Base-by-base conservation (phyloP, 2,113 vertebrate genomes). In the Willisornis vidua region DNA sequence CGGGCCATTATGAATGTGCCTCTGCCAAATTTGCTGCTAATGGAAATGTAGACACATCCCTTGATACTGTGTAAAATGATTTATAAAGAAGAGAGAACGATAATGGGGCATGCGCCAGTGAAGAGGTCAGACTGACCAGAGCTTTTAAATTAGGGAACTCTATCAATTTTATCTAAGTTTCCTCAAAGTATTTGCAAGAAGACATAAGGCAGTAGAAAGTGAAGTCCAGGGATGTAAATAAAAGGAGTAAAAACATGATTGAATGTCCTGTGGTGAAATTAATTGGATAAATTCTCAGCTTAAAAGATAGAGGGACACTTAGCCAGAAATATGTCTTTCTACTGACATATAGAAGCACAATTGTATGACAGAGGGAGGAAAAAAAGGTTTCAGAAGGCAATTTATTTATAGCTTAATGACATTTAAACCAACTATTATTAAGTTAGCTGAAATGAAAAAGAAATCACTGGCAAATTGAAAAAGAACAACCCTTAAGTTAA, bases 391-490 rank as follows among this genome's bases (percentile, higher is more conserved):
- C 78, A 90, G 72, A 95, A 87, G n/a, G 39, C 41, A 15, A 63
- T 57, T 92, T 95, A 91, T 95, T 96, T 94, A 85, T 24, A 31
- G 78, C 62, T 75, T 94, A 89, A 71, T 0, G 2, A 93, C 78
- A 79, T 83, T 85, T 77, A 90, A 88, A 88, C 23, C 54, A 80
- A 83, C 82, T 62, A 77, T 76, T 95, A 95, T 79, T 97, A 85
- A 80, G 75, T 86, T 90, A 95, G 85, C 63, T 76, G 59, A 94
- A 95, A 77, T 66, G 39, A 93, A 85, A 93, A 94, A 95, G 85
- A 90, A 92, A 91, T 91, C 57, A 89, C 54, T 85, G 37, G 46
- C 54, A 94, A 93, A 94, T 49, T 94, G 92, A 58, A 88, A 75
- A 95, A 87, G 71, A 94, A 80, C 58, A 79, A 66, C 58, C 85